Evolutionary conservation across 2,113 vertebrate genomes (phyloP).

Genomic region (Nettapus auritus): DNA sequence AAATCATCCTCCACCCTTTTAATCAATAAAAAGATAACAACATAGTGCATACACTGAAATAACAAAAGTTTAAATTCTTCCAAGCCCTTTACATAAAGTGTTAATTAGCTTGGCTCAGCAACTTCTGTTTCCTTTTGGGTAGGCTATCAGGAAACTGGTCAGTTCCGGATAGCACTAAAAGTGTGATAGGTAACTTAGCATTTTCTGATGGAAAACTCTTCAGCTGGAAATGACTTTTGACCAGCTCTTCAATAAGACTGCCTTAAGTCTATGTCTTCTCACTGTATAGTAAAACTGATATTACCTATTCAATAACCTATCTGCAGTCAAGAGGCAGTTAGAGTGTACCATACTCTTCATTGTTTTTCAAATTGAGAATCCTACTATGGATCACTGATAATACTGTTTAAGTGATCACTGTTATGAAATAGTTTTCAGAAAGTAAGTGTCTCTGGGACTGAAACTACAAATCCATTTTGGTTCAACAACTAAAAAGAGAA

Average conservation of each 20-base stretch:
- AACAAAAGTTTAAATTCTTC: not conserved
- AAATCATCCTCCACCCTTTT: not conserved
- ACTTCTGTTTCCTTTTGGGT: not conserved
- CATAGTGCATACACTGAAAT: not conserved
- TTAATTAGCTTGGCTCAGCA: not conserved
- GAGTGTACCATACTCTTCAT: conserved; percentile 2
- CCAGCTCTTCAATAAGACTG: not conserved
- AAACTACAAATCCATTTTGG: not conserved
- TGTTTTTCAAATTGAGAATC: conserved; percentile 27
- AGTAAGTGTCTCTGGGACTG: not conserved
- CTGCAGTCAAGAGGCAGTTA: conserved; percentile 33
- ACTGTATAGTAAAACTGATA: conserved; percentile 61
- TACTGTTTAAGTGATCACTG: not conserved
- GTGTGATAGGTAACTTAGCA: not conserved
- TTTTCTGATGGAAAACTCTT: conserved; percentile 31
- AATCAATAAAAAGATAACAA: not conserved
- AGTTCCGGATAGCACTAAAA: not conserved
- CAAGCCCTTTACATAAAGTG: not conserved
- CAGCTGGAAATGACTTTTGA: conserved; percentile 25
- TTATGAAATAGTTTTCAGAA: not conserved
- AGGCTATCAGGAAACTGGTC: not conserved
- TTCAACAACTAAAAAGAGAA: not conserved
- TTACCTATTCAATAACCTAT: conserved; percentile 36
- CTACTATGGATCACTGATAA: not conserved
- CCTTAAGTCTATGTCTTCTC: conserved; percentile 17